phyloP scores from a whole-genome alignment of 2,797 vertebrate genomes.

The Microcaecilia unicolor region DNA sequence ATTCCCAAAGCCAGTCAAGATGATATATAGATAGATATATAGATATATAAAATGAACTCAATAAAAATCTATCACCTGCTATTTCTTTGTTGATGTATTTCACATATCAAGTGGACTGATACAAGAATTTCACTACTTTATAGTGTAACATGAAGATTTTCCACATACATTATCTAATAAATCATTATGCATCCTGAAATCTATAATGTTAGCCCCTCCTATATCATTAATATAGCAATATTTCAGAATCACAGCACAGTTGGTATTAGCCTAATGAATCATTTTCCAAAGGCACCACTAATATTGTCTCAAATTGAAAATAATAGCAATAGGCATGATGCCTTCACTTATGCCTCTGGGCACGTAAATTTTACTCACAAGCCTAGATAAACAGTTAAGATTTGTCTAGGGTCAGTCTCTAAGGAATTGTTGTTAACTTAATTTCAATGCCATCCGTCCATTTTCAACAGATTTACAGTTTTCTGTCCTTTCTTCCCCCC shows the following conservation, averaged over 20 bases:
- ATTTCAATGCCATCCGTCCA: conserved; percentile 34
- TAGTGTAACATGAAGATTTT: too few relatives aligned
- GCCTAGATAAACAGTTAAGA: conserved; percentile 31
- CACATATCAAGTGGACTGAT: too few relatives aligned
- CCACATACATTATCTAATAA: too few relatives aligned
- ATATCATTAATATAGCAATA: conserved; percentile 2
- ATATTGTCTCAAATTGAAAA: conserved; percentile 25
- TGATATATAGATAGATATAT: too few relatives aligned
- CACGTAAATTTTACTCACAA: conserved; percentile 14
- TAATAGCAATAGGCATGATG: conserved; percentile 21
- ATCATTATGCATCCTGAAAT: too few relatives aligned
- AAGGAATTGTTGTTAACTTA: conserved; percentile 38
- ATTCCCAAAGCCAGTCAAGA: too few relatives aligned
- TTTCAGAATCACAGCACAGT: conserved; percentile 50
- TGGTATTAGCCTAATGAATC: conserved; percentile 48
- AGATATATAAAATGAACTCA: too few relatives aligned
- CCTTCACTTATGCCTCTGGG: conserved; percentile 19
- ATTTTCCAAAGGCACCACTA: conserved; percentile 40
- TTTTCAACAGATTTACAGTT: conserved; percentile 35
- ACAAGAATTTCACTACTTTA: too few relatives aligned
- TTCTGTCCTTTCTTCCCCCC: conserved; percentile 15
- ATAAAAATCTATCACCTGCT: too few relatives aligned
- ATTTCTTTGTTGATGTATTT: too few relatives aligned
- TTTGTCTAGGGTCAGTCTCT: conserved; percentile 27
- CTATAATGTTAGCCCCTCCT: conserved; percentile 2